These are phyloP conservation scores for Cepaea hortensis DNA, from an alignment of 2,888 invertebrate species.

Conservation along the genomic window DNA sequence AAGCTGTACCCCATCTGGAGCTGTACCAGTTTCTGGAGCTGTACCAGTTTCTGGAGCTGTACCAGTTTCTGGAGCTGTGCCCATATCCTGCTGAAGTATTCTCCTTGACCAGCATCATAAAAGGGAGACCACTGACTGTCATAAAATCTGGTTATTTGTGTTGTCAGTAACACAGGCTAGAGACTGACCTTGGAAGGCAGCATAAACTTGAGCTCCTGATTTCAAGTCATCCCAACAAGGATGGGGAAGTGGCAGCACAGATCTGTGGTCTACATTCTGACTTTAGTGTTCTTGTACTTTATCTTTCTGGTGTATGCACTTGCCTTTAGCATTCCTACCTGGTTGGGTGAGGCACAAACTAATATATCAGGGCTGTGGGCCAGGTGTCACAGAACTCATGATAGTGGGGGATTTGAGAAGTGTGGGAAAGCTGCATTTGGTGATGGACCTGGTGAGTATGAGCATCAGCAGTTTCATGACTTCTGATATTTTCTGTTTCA, in stretches of 20 bases:
- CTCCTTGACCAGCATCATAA: too few relatives aligned
- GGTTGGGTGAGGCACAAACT: neutral
- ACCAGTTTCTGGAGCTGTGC: too few relatives aligned
- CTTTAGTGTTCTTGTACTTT: constrained; percentile 27
- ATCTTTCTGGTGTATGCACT: constrained; percentile 41
- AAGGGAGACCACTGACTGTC: too few relatives aligned
- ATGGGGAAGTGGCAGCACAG: constrained; percentile 36
- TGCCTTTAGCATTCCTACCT: constrained; percentile 35
- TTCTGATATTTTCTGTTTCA: neutral
- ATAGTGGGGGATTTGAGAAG: neutral
- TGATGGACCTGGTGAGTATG: neutral
- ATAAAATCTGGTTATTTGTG: too few relatives aligned
- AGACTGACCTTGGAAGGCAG: too few relatives aligned
- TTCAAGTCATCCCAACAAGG: neutral
- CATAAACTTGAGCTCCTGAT: too few relatives aligned
- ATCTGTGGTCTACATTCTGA: constrained; percentile 27
- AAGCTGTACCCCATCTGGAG: too few relatives aligned
- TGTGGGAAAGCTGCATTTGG: constrained; percentile 11
- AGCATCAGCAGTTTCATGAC: neutral
- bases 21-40: too few relatives aligned
- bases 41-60: too few relatives aligned
- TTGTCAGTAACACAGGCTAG: too few relatives aligned
- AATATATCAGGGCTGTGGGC: constrained; percentile 36
- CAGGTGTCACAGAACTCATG: neutral
- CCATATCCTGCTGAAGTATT: too few relatives aligned